A percentile compares a stretch with the other conserved stretches of the same genome.
Evolutionary conservation across 2,797 vertebrate genomes (phyloP).

Genomic region (Schizothorax lantsangensis): DNA sequence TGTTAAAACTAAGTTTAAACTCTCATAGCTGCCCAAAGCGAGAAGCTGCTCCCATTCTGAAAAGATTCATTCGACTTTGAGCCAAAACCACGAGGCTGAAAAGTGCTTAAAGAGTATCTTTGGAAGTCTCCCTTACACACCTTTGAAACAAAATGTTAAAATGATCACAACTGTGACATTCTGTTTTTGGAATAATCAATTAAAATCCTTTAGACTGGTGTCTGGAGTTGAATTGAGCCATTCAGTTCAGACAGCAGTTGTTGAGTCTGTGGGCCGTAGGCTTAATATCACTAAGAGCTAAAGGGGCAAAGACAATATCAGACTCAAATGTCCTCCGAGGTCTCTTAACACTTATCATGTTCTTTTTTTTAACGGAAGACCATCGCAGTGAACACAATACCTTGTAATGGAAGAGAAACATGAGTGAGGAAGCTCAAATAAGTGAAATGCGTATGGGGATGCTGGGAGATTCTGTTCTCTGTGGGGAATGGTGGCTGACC

Average conservation of each 20-base stretch:
- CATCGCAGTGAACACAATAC: constrained; percentile 66
- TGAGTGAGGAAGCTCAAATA: constrained; percentile 80
- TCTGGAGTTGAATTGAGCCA: constrained; percentile 18
- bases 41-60: constrained; percentile 75
- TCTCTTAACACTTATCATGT: constrained; percentile 28
- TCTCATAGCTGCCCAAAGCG: constrained; percentile 79
- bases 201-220: constrained; percentile 43
- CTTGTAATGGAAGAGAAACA: constrained; percentile 55
- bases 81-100: constrained; percentile 81
- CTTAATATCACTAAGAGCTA: constrained; percentile 46
- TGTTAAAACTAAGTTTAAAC: constrained; percentile 66
- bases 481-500: constrained; percentile 95
- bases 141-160: constrained; percentile 60
- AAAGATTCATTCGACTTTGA: constrained; percentile 70
- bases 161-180: constrained; percentile 66
- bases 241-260: constrained; percentile 38
- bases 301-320: constrained; percentile 43
- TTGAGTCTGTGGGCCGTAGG: constrained; percentile 30
- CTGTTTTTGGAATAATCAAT: constrained; percentile 49
- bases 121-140: constrained; percentile 82
- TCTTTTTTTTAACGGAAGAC: constrained; percentile 57
- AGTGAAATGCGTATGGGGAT: constrained; percentile 98
- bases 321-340: constrained; percentile 55
- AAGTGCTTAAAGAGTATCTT: constrained; percentile 93
- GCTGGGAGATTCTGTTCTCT: constrained; percentile 94